Evolutionary conservation across 2,113 vertebrate species (phyloP), one percentile per base, ranked within the genome.

Genomic region (Corythaeola cristata): DNA sequence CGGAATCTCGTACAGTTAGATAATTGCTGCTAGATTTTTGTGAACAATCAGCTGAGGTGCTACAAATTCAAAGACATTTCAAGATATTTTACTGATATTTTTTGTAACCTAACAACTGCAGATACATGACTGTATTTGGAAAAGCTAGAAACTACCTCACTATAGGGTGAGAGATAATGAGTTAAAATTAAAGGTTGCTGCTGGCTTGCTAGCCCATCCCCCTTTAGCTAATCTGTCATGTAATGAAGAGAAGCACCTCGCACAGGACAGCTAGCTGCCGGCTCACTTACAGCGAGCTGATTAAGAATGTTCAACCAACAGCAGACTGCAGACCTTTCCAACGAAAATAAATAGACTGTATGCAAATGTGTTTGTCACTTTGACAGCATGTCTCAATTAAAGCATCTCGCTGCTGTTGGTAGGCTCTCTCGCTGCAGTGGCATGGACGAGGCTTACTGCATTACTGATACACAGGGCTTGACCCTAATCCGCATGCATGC

Each of bases 351-450:
- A 99, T 98, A 99, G 98, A 98, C 97, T 92, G 97, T 98, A 99
- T 99, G 99, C 99, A 99, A 99, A 99, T 99, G 98, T 99, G 98
- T 99, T 99, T 99, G 99, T 99, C 99, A 99, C 99, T 99, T 98
- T 99, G 99, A 99, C 99, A 99, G 98, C 98, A 98, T 98, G 98
- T 99, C 99, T 99, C 99, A 99, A 99, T 99, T 99, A 99, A 98
- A 98, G 98, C 98, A 97, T 89, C 95, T 98, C 97, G 97, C 88
- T 89, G 98, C 98, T 97, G 97, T 97, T 98, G 98, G 97, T 93
- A 97, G 98, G 98, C 98, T 97, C 97, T 97, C 63, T 55, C 96
- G 94, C 98, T 95, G 98, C 98, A 97, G 97, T 95, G 97, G 93
- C 78, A 97, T 95, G 97, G 97, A 97, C 98, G 97, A 98, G 97